These are phyloP conservation scores for Mimachlamys varia DNA, from an alignment of 2,888 invertebrate genomes.

Conservation along the genomic window DNA sequence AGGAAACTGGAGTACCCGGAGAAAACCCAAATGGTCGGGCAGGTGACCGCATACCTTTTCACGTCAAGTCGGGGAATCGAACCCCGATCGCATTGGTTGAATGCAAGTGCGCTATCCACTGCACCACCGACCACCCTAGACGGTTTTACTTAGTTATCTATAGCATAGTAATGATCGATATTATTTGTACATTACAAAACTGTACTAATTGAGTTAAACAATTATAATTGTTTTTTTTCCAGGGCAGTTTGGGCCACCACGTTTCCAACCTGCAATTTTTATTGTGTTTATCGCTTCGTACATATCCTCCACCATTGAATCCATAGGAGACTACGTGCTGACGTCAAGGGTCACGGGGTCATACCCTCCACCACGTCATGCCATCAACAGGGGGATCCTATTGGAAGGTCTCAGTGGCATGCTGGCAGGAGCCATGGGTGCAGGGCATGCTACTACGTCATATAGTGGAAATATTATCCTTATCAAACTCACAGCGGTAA, in stretches of 20 bases:
- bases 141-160: no score
- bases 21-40: no score
- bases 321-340: background rate
- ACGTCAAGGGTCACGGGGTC: background rate
- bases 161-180: no score
- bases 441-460: background rate
- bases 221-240: background rate
- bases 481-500: background rate
- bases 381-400: background rate
- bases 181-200: no score
- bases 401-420: background rate
- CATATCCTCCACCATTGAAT: background rate
- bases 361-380: background rate
- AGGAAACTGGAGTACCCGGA: no score
- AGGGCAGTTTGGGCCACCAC: background rate
- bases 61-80: no score
- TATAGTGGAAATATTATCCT: background rate
- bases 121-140: no score
- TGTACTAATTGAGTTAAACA: no score
- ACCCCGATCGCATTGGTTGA: no score
- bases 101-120: no score
- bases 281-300: background rate
- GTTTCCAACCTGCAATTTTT: no score
- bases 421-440: background rate
- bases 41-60: no score